Percentiles rank a stretch among this genome's conserved stretches.
Evolutionary conservation across 1,140 invertebrate species (phyloP).

Genomic region (Fopius arisanus): DNA sequence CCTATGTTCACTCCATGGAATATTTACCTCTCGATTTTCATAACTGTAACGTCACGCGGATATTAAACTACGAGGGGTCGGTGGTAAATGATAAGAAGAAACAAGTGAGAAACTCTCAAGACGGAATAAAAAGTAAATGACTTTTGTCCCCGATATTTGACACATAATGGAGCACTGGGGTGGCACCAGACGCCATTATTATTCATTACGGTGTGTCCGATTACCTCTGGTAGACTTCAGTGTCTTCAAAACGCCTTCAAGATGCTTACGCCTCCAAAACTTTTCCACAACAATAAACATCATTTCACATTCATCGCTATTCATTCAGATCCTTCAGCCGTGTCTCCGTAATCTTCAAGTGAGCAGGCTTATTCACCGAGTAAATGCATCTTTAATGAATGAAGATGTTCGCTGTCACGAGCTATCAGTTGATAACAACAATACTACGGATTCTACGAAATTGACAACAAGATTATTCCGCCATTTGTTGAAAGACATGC

Average conservation of each 20-base stretch:
- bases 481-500: no score
- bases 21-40: constrained; percentile 66
- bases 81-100: constrained; percentile 17
- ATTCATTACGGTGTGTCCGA: constrained; percentile 30
- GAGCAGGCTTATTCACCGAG: background rate
- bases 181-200: constrained; percentile 16
- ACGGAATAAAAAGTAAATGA: constrained; percentile 39
- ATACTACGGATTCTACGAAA: no score
- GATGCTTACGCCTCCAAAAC: background rate
- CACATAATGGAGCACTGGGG: constrained; percentile 47
- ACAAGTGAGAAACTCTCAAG: background rate
- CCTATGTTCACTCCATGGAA: constrained; percentile 51
- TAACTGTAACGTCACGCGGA: constrained; percentile 40
- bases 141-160: constrained; percentile 52
- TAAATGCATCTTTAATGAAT: background rate
- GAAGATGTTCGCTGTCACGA: background rate
- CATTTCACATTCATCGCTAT: background rate
- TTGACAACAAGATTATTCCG: no score
- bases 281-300: constrained; percentile 5
- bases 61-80: background rate
- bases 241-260: background rate
- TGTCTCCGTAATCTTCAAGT: background rate
- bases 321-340: background rate
- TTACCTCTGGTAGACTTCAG: constrained; percentile 9
- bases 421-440: background rate